Evolutionary conservation across 2,888 invertebrate species (phyloP).

Genomic region (Macrophya annulata): DNA sequence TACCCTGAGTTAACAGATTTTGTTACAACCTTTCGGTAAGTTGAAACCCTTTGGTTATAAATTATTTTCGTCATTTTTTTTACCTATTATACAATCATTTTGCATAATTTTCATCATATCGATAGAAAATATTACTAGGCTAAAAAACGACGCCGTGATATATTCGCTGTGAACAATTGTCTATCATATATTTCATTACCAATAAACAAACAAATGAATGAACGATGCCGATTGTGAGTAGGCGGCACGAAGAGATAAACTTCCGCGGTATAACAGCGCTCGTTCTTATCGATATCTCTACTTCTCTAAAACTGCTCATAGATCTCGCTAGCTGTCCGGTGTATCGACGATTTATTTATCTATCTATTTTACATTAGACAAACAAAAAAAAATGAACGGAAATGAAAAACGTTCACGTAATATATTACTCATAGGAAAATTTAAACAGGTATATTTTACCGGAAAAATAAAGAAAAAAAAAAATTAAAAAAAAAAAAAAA

Average conservation of each 20-base stretch:
- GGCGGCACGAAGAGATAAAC: slow-evolving; percentile 3
- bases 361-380: neutral
- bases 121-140: neutral
- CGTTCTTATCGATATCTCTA: neutral
- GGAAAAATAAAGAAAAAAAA: neutral
- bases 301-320: neutral
- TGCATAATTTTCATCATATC: neutral
- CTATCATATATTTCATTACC: neutral
- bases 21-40: neutral
- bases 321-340: slow-evolving; percentile 19
- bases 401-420: no score
- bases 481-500: neutral
- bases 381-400: neutral
- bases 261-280: neutral
- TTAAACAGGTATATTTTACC: neutral
- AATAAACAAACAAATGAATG: slow-evolving; percentile 27
- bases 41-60: neutral
- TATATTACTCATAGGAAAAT: neutral
- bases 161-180: neutral
- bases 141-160: slow-evolving; percentile 1
- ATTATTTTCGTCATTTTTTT: neutral
- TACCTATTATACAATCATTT: neutral
- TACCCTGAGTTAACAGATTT: neutral
- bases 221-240: slow-evolving; percentile 33
- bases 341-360: neutral